Base-by-base conservation (phyloP, 64 coral and sea anemone species). In the Anthopleura sola region DNA sequence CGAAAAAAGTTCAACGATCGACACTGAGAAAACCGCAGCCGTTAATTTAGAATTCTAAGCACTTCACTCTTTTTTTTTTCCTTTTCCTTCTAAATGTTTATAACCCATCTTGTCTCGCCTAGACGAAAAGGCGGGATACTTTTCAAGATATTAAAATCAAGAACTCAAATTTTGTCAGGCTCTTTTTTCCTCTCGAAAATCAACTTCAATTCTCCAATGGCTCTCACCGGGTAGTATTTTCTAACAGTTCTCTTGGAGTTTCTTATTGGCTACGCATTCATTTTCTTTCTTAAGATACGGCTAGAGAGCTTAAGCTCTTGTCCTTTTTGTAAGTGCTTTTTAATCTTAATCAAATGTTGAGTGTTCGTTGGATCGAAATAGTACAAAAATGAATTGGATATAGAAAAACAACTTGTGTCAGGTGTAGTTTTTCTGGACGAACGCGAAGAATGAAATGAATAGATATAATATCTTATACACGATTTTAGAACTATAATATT, bases 311-410 rank as follows among this genome's bases (percentile, higher is more conserved):
- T 13, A 16, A 71, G 26, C n/a, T 34, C 28, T 71, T 71, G n/a
- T 14, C 66, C 4, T 34, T 32, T 29, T 71, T 34, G 1, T 15
- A 34, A 71, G 66, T 71, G 66, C 7, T 71, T 3, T 71, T 71
- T 71, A 71, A 71, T 71, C 66, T 71, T 71, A 71, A 71, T 71
- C 66, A 71, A 71, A 71, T 16, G 10, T 13, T 71, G 29, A 71
- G 66, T 71, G 13, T 16, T 71, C 66, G 13, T 14, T 71, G 28
- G 26, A 62, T 0, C 58, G 11, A 6, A 26, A 8, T 23, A 62
- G 21, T 62, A 62, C 23, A 1, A 62, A 62, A 62, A 21, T 53
- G 50, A 12, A 62, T 34, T 34, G 34, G 34, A 32, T 32, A 8
- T 32, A 20, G n/a, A 71, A 31, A 16, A 3, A 13, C 12, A 32